phyloP scores from a whole-genome alignment of 2,888 invertebrate species.

The Cerastis rubricosa region DNA sequence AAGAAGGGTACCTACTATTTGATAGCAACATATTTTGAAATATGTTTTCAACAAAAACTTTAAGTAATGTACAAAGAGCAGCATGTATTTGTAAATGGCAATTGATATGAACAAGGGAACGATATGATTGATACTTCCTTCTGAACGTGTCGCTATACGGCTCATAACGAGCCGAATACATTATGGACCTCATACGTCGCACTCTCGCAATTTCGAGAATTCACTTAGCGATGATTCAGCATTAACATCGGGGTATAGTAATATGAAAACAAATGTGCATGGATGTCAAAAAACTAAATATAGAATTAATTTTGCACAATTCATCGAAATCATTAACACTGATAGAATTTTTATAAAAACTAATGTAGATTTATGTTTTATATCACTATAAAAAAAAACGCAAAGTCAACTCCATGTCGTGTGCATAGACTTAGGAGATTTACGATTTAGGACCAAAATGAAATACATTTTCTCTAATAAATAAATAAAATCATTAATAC shows the following conservation, averaged over 20 bases:
- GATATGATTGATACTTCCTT: constrained; percentile 51
- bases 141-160: constrained; percentile 21
- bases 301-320: too few relatives aligned
- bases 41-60: neutral
- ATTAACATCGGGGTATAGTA: neutral
- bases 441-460: too few relatives aligned
- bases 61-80: neutral
- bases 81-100: constrained; percentile 17
- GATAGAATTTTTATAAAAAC: too few relatives aligned
- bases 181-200: constrained; percentile 26
- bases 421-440: too few relatives aligned
- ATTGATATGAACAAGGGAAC: constrained; percentile 42
- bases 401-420: too few relatives aligned
- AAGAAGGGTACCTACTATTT: neutral
- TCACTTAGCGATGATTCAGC: constrained; percentile 12
- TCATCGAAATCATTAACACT: too few relatives aligned
- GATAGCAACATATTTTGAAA: neutral
- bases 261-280: too few relatives aligned
- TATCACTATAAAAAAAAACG: too few relatives aligned
- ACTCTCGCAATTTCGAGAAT: neutral
- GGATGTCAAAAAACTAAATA: too few relatives aligned
- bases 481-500: too few relatives aligned
- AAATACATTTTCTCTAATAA: too few relatives aligned
- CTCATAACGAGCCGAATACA: constrained; percentile 18
- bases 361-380: too few relatives aligned